Base-by-base conservation (phyloP, 2,113 vertebrate genomes). In the Lanius collurio region DNA sequence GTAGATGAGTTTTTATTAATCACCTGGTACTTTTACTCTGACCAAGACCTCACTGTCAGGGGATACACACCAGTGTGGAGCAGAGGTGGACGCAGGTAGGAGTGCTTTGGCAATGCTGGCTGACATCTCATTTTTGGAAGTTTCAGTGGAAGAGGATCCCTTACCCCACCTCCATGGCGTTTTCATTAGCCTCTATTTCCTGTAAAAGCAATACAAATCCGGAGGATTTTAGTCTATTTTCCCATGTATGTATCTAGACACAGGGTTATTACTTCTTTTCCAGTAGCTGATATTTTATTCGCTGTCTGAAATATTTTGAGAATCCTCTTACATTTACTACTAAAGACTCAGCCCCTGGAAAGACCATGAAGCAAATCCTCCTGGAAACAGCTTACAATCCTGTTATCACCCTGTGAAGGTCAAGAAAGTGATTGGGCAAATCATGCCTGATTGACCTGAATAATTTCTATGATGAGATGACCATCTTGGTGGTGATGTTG, bases 1-100 rank as follows among this genome's bases (percentile, higher is more conserved):
- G 15, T 14, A 84, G 28, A 26, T 70, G n/a, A 17, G 13, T 12
- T 84, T 83, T 89, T 62, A 70, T 70, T 62, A 33, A 77, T 16
- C 13, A 33, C 14, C 15, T 41, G 13, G 21, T 70, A 19, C 31
- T 78, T 24, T 42, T 84, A 31, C 33, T 44, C 41, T 67, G 33
- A 73, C 3, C 0, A 0, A 93, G 50, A 65, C 11, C 9, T 77
- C 28, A 4, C 10, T 3, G 0, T 30, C 55, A 49, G 42, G 19
- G 27, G 5, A 69, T 62, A 49, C 64, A 78, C 33, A 69, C 3
- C 2, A 2, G 5, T 0, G 0, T 13, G n/a, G 37, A 18, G 33
- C 3, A 4, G 44, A 64, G 33, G 15, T 22, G 57, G 35, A 42
- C 1, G 3, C 16, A 63, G 42, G 50, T 23, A 62, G 63, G 19